Conservation (phyloP, 2,797 vertebrate species). For the Melanotaenia boesemani region DNA sequence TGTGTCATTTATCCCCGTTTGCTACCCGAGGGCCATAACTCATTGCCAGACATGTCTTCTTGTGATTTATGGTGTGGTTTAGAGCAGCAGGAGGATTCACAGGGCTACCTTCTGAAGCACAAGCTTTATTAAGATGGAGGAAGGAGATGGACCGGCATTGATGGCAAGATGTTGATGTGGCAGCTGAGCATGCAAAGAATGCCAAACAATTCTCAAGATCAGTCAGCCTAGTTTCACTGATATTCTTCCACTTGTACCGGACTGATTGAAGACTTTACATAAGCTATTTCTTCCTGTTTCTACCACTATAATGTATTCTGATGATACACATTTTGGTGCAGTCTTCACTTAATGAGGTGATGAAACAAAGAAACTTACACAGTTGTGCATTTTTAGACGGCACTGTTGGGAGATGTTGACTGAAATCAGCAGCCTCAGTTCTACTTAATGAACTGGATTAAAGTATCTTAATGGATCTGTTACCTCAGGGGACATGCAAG, state of each 20-base stretch:
- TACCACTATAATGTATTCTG: too few species aligned
- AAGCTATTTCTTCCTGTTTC: background rate
- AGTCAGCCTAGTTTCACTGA: background rate
- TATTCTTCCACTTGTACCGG: background rate
- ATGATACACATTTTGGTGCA: background rate
- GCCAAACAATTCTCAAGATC: background rate
- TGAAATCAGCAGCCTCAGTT: constrained; percentile 25
- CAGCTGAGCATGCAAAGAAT: background rate
- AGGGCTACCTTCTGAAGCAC: constrained; percentile 34
- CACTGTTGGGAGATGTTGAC: background rate
- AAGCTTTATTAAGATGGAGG: constrained; percentile 19
- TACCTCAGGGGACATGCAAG: constrained; percentile 30
- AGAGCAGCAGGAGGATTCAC: constrained; percentile 40
- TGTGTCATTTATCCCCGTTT: constrained; percentile 42
- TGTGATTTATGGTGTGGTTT: constrained; percentile 61
- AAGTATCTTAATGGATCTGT: constrained; percentile 50
- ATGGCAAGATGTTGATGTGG: constrained; percentile 32
- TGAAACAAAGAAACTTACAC: background rate
- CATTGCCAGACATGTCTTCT: constrained; percentile 39
- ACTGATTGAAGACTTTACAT: background rate
- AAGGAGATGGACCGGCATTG: constrained; percentile 24
- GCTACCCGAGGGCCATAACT: constrained; percentile 34
- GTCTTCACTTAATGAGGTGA: background rate
- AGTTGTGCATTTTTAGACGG: background rate
- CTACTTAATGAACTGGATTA: constrained; percentile 58